These are phyloP conservation scores for Okapia johnstoni DNA, from an alignment of 2,113 vertebrate genomes.

Conservation along the genomic window DNA sequence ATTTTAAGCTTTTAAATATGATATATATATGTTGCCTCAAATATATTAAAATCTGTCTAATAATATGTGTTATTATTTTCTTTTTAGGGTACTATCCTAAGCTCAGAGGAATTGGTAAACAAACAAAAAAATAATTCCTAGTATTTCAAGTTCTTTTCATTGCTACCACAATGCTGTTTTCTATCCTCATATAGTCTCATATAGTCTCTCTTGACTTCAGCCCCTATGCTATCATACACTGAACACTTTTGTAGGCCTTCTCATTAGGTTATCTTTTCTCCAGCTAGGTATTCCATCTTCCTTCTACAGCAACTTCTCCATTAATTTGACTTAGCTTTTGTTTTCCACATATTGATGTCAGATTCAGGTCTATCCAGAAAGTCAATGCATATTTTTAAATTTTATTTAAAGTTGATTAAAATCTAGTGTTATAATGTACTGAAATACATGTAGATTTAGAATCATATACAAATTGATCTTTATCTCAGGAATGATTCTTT, in stretches of 20 bases:
- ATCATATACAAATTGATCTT: not conserved
- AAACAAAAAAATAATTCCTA: conserved; percentile 20
- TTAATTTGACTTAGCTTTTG: not conserved
- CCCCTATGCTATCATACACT: not conserved
- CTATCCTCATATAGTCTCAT: not conserved
- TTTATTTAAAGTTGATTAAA: not conserved
- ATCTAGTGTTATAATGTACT: not conserved
- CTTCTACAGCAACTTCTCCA: not conserved
- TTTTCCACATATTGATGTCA: not conserved
- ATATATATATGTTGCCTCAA: not conserved
- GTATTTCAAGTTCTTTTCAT: conserved; percentile 3
- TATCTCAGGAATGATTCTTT: not conserved
- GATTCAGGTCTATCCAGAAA: not conserved
- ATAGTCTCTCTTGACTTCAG: not conserved
- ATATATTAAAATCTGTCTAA: conserved; percentile 45
- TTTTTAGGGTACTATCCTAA: conserved; percentile 58
- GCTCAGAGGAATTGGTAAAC: conserved; percentile 66
- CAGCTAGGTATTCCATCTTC: not conserved
- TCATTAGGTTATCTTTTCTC: not conserved
- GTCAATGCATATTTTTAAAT: not conserved
- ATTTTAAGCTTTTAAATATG: conserved; percentile 9
- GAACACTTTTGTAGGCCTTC: not conserved
- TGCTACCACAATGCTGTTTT: not conserved
- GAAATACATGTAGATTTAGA: not conserved
- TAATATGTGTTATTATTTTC: not conserved